Conservation (phyloP, 35 echinoderm and acorn worm species). For the Ophiothrix spiculata region DNA sequence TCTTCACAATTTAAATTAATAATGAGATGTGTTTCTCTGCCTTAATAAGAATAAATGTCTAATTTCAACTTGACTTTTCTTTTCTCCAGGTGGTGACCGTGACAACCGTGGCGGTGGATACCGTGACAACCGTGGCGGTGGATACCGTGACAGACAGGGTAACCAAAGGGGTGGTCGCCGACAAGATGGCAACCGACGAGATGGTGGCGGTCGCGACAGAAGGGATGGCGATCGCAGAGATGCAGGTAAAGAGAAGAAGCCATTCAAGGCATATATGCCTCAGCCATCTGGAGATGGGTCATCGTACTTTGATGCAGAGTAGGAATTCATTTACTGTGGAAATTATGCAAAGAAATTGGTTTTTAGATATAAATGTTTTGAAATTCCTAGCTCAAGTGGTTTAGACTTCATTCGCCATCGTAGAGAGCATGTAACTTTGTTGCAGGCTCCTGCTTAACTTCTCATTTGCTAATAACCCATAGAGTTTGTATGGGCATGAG, state of each 20-base stretch:
- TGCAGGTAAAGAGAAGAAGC: background rate
- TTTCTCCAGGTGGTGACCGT: background rate
- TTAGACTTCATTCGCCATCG: too few species aligned
- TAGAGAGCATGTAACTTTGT: too few species aligned
- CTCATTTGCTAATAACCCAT: too few species aligned
- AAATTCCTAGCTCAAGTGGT: too few species aligned
- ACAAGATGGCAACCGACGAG: background rate
- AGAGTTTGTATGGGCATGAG: too few species aligned
- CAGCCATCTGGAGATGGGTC: too few species aligned
- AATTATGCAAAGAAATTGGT: too few species aligned
- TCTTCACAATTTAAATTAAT: background rate
- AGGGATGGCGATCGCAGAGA: background rate
- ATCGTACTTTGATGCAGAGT: too few species aligned
- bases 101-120: conserved; percentile 3
- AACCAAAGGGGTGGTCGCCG: background rate
- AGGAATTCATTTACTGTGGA: too few species aligned
- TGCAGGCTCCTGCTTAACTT: too few species aligned
- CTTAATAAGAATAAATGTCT: background rate
- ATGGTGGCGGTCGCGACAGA: background rate
- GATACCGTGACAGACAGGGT: conserved; percentile 38
- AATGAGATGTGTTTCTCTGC: background rate
- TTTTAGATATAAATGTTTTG: too few species aligned
- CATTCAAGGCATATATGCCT: too few species aligned
- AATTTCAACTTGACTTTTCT: background rate
- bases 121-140: background rate